Conservation (phyloP, 1,140 invertebrate species). For the Reticulitermes speratus region DNA sequence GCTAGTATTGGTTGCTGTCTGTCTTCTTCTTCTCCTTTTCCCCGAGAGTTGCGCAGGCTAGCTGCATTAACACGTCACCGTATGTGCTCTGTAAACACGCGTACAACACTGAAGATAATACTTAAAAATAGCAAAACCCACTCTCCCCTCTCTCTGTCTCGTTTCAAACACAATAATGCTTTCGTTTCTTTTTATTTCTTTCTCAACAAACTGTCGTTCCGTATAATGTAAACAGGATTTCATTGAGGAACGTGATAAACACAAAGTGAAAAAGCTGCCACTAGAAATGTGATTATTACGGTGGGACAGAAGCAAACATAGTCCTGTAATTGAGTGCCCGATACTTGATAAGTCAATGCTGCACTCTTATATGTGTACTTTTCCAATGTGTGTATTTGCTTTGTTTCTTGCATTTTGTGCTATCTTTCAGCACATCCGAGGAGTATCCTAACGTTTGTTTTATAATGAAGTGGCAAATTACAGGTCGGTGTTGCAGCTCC, state of each 20-base stretch:
- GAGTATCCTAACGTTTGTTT: not conserved
- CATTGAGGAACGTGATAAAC: not conserved
- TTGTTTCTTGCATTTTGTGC: constrained; percentile 1
- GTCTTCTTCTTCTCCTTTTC: not conserved
- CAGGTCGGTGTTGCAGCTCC: not conserved
- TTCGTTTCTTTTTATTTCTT: constrained; percentile 11
- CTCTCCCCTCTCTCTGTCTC: not conserved
- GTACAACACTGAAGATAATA: constrained; percentile 16
- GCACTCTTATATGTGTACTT: not conserved
- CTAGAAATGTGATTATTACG: constrained; percentile 11
- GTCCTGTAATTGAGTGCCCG: not conserved
- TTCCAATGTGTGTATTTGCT: constrained; percentile 6
- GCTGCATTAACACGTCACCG: constrained; percentile 1
- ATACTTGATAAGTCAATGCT: not conserved
- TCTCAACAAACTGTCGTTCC: not conserved
- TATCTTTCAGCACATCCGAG: not conserved
- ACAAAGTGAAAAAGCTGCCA: not conserved
- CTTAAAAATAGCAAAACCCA: constrained; percentile 15
- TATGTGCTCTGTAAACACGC: not conserved
- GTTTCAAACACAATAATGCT: constrained; percentile 19
- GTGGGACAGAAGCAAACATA: not conserved
- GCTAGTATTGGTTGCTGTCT: not conserved
- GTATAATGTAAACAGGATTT: constrained; percentile 19
- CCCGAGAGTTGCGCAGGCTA: not conserved
- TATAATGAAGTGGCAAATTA: not conserved